These are phyloP conservation scores for Struthidea cinerea DNA, from an alignment of 2,113 vertebrate species.

Conservation along the genomic window DNA sequence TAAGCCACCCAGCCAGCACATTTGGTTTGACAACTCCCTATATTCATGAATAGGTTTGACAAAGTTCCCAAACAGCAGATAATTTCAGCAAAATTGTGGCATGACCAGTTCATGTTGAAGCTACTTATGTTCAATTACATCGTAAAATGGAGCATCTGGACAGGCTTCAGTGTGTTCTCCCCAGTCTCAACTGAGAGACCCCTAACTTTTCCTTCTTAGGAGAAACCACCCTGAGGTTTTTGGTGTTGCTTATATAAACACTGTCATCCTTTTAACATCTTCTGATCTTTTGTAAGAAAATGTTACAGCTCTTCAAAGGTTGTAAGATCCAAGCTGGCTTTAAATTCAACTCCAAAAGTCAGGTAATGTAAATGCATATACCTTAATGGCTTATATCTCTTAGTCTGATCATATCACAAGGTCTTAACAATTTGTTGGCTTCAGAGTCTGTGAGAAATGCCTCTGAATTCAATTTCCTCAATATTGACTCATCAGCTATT, in stretches of 20 bases:
- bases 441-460: background rate
- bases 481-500: background rate
- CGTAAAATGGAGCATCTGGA: background rate
- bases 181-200: accelerated
- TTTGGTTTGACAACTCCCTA: background rate
- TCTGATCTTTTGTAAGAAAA: background rate
- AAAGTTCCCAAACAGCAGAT: background rate
- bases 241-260: background rate
- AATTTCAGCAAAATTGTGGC: background rate
- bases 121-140: background rate
- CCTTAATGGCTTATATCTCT: background rate
- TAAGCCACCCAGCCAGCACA: background rate
- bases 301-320: background rate
- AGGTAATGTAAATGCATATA: background rate
- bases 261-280: background rate
- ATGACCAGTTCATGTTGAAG: background rate
- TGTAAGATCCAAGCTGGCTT: background rate
- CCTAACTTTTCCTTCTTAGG: background rate
- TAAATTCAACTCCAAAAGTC: background rate
- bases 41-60: background rate
- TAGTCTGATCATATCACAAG: background rate
- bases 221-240: background rate
- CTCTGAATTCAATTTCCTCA: background rate
- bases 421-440: background rate
- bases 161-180: background rate